Evolutionary conservation across 2,888 invertebrate genomes (phyloP), one percentile per base, ranked within the genome.

Genomic region (Caenorhabditis wallacei): DNA sequence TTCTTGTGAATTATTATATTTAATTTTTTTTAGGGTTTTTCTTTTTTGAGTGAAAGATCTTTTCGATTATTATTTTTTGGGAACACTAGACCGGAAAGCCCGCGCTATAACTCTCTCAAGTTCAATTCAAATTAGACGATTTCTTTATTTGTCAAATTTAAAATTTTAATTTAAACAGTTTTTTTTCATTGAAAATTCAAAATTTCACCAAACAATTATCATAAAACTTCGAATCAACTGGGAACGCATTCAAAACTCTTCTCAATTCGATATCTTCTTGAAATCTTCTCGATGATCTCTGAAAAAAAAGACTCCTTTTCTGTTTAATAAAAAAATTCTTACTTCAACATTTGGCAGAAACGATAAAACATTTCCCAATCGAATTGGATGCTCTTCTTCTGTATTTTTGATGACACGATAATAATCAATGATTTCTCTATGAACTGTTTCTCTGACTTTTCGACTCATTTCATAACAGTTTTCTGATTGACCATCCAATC

Each of bases 401-500:
- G n/a, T 16, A 30, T 20, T 46, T 30, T 24, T 56, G 0, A 20
- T 43, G 16, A 22, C 4, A 4, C 22, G 18, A 18, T 54, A 74
- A 18, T 74, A 74, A 0, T 63, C 30, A 8, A 74, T 22, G 0
- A 74, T 26, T 16, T 74, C 74, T 10, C 22, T 22, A 18, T 74
- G 74, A 2, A 74, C 54, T n/a, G 35, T 24, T 16, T 74, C 64
- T 11, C 74, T 16, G 2, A 64, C n/a, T 16, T 13, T 18, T 18
- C 74, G 10, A 18, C 74, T 37, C 7, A 56, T 26, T 46, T 53
- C 56, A 1, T 30, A 22, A 20, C 63, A 64, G 0, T 37, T 18
- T 7, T 74, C 74, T 13, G 74, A 74, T 54, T 64, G 74, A 2
- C 63, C 74, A 18, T 74, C 74, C 0, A 74, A 1, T 1, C 74